Conservation (phyloP, 2,888 invertebrate genomes). For the Periphyllus acericola region DNA sequence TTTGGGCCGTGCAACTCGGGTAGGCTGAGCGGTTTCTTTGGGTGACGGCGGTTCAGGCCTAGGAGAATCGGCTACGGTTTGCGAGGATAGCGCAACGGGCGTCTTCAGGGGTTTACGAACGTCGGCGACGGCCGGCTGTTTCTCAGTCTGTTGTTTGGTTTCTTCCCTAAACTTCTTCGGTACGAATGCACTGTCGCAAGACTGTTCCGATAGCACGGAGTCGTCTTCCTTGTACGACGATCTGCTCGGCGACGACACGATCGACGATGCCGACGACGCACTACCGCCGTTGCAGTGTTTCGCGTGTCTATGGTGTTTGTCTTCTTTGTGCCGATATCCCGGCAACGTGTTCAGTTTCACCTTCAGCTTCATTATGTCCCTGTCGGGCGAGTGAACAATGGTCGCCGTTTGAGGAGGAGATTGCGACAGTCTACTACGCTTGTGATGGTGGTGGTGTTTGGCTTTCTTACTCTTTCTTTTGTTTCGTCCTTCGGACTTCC, state of each 20-base stretch:
- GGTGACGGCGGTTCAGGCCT: neutral
- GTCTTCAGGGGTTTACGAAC: constrained; percentile 9
- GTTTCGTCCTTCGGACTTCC: constrained; percentile 63
- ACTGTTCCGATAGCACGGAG: constrained; percentile 52
- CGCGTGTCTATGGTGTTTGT: constrained; percentile 56
- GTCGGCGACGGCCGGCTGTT: neutral
- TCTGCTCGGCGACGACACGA: constrained; percentile 43
- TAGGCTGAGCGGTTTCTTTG: constrained; percentile 68
- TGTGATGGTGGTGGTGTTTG: constrained; percentile 65
- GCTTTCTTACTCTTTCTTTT: constrained; percentile 65
- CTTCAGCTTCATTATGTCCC: constrained; percentile 65
- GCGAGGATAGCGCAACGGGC: neutral
- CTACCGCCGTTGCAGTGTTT: constrained; percentile 44
- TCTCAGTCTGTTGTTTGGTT: constrained; percentile 17
- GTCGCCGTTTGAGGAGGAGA: constrained; percentile 64
- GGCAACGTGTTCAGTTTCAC: constrained; percentile 64
- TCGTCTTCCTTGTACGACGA: constrained; percentile 62
- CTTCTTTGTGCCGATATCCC: constrained; percentile 44
- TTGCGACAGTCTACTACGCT: constrained; percentile 64
- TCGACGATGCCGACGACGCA: constrained; percentile 26
- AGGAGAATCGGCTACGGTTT: neutral
- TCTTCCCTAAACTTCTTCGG: constrained; percentile 37
- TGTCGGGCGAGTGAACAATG: constrained; percentile 65
- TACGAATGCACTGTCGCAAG: constrained; percentile 50
- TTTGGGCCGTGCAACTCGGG: constrained; percentile 66